phyloP scores from a whole-genome alignment of 2,888 invertebrate species.

The Syritta pipiens region DNA sequence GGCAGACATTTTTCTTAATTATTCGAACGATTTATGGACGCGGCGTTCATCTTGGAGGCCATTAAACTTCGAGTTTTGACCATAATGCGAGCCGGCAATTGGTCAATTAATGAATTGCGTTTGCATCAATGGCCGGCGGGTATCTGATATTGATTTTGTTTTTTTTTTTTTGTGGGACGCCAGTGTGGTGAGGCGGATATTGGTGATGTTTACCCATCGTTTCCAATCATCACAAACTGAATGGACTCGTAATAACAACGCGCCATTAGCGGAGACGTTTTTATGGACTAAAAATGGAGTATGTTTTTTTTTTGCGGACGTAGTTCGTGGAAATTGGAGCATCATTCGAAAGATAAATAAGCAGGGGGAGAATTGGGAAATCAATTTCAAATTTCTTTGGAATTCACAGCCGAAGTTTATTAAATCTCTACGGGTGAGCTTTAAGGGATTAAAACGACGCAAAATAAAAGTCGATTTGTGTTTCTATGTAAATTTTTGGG shows the following conservation, averaged over 20 bases:
- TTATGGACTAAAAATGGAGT: neutral
- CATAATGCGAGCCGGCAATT: neutral
- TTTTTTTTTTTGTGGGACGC: no score
- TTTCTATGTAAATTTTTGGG: no score
- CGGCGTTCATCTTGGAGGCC: neutral
- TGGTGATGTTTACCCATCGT: conserved; percentile 3
- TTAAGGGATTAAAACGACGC: neutral
- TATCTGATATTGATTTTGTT: neutral
- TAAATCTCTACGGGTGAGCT: neutral
- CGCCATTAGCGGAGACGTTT: conserved; percentile 13
- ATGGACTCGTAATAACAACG: conserved; percentile 9
- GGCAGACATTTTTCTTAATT: conserved; percentile 12
- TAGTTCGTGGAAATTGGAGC: neutral
- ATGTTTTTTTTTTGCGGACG: neutral
- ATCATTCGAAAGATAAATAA: neutral
- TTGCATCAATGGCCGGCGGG: neutral
- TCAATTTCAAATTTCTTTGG: neutral
- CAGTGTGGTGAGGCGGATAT: no score
- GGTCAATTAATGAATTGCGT: conserved; percentile 2
- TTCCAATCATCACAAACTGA: neutral
- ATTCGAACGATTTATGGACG: no score
- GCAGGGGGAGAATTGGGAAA: neutral
- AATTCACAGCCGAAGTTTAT: neutral
- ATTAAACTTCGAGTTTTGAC: neutral
- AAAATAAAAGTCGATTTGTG: no score